Conservation (phyloP, 2,797 vertebrate genomes). For the Myioborus melanocephalus region DNA sequence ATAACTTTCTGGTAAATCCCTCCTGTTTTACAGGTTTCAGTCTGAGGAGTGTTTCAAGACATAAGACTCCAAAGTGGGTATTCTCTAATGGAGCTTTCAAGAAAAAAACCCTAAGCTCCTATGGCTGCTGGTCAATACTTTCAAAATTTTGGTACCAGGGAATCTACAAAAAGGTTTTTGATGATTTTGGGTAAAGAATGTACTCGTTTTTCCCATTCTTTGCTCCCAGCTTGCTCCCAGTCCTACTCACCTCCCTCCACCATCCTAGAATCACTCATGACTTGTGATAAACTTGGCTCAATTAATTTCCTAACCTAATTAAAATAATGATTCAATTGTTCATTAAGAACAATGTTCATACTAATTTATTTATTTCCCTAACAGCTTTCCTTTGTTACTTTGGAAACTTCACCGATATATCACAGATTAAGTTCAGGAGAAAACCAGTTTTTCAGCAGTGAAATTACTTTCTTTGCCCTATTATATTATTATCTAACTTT, state of each 20-base stretch:
- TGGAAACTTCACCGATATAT: neutral
- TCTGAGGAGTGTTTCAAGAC: neutral
- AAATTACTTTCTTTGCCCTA: neutral
- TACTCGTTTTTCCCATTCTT: neutral
- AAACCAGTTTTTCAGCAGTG: neutral
- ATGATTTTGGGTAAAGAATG: neutral
- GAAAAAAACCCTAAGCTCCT: neutral
- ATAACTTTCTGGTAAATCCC: neutral
- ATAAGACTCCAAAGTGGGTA: neutral
- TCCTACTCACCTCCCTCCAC: neutral
- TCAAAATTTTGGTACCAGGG: neutral
- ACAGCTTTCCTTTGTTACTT: neutral
- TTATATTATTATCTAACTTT: neutral
- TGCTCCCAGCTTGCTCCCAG: neutral
- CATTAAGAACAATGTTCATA: neutral
- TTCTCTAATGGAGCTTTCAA: neutral
- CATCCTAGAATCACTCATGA: neutral
- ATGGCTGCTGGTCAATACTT: neutral
- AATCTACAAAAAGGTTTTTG: fast-evolving
- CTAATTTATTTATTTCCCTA: neutral
- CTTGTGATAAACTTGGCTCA: neutral
- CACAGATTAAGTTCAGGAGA: neutral
- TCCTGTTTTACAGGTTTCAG: neutral
- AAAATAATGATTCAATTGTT: neutral
- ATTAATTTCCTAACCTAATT: neutral